These are phyloP conservation scores for Myotis pilosus DNA, from an alignment of 2,797 vertebrate species.

Conservation along the genomic window DNA sequence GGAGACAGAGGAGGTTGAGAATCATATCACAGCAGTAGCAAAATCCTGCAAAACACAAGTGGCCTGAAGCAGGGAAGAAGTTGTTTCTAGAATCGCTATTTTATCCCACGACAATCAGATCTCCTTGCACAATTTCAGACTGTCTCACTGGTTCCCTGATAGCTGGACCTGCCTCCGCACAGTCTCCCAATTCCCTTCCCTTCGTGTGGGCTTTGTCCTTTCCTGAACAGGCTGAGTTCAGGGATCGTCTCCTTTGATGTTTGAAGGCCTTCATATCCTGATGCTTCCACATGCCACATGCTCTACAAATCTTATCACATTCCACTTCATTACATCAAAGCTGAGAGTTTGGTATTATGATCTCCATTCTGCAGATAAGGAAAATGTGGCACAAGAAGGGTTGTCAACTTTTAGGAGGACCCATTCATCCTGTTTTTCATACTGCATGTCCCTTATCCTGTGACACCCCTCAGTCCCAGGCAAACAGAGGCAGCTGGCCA, in stretches of 20 bases:
- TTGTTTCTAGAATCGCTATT: background rate
- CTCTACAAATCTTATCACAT: background rate
- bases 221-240: background rate
- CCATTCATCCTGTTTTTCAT: background rate
- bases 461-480: background rate
- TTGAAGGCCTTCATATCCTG: background rate
- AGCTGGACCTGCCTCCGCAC: background rate
- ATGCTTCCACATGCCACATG: background rate
- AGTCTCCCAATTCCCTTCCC: background rate
- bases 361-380: background rate
- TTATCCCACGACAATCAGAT: background rate
- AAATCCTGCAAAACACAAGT: background rate
- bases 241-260: background rate
- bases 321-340: background rate
- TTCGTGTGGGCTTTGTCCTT: background rate
- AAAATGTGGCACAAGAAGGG: background rate
- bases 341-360: background rate
- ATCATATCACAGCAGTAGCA: slow-evolving; percentile 52
- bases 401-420: background rate
- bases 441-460: background rate
- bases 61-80: background rate
- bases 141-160: background rate
- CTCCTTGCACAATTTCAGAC: background rate
- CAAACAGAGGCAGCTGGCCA: background rate
- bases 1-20: background rate